A percentile compares a stretch with the other conserved stretches of the same genome.
phyloP scores from a whole-genome alignment of 2,888 invertebrate species.

The Tipula unca region DNA sequence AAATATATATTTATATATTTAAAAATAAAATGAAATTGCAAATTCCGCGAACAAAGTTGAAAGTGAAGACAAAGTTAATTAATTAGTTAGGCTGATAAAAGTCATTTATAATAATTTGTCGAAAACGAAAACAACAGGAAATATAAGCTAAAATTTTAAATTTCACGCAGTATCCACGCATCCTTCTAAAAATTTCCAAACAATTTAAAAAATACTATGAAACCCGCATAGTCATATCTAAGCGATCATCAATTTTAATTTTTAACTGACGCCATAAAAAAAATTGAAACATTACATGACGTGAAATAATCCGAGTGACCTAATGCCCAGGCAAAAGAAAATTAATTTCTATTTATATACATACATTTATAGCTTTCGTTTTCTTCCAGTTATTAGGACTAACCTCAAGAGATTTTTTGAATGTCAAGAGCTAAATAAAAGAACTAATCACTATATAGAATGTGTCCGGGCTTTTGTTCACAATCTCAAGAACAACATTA shows the following conservation, averaged over 20 bases:
- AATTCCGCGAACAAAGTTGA: neutral
- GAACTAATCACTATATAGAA: neutral
- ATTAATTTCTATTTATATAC: neutral
- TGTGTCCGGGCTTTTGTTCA: neutral
- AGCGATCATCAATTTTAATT: too few relatives aligned
- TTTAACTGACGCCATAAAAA: too few relatives aligned
- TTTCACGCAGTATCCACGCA: too few relatives aligned
- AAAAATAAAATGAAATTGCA: neutral
- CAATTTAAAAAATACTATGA: too few relatives aligned
- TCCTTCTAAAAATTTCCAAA: too few relatives aligned
- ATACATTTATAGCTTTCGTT: neutral
- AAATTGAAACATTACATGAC: neutral
- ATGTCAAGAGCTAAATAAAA: neutral
- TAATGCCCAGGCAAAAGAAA: neutral
- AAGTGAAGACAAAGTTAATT: neutral
- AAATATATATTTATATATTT: neutral
- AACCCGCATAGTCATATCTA: neutral
- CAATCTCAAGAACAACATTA: neutral
- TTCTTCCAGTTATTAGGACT: neutral
- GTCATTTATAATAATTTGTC: too few relatives aligned
- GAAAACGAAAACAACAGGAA: too few relatives aligned
- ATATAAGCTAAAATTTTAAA: too few relatives aligned
- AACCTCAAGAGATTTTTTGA: neutral
- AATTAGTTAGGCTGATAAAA: neutral
- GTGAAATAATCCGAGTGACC: neutral